Evolutionary conservation across 2,113 vertebrate species (phyloP).

Genomic region (Silurus glanis): DNA sequence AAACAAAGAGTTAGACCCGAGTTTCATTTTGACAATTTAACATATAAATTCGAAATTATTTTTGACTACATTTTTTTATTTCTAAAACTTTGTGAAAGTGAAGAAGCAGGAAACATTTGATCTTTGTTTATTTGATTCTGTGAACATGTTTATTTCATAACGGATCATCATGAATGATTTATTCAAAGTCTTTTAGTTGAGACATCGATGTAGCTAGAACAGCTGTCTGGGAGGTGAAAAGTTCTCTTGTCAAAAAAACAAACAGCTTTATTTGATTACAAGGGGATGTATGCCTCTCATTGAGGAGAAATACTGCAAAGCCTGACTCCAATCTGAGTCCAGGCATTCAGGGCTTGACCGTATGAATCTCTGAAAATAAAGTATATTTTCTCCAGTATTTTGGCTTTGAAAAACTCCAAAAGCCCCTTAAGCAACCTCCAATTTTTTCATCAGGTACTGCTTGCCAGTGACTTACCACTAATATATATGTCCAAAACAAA

Average conservation of each 20-base stretch:
- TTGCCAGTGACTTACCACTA: conserved; percentile 70
- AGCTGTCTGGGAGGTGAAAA: conserved; percentile 62
- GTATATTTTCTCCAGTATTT: conserved; percentile 64
- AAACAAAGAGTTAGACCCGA: conserved; percentile 24
- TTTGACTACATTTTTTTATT: neutral
- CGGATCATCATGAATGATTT: conserved; percentile 53
- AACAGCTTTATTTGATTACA: conserved; percentile 72
- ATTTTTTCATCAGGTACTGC: conserved; percentile 56
- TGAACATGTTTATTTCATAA: neutral
- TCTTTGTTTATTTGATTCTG: conserved; percentile 9
- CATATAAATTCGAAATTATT: neutral
- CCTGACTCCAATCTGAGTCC: conserved; percentile 55
- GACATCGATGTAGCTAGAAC: conserved; percentile 56
- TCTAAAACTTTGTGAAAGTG: neutral
- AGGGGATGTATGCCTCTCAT: conserved; percentile 63
- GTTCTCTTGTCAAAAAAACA: conserved; percentile 58
- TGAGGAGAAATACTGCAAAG: conserved; percentile 48
- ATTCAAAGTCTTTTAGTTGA: conserved; percentile 57
- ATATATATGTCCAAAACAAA: conserved; percentile 70
- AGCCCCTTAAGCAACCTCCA: conserved; percentile 65
- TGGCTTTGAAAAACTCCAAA: conserved; percentile 58
- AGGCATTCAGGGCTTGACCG: conserved; percentile 59
- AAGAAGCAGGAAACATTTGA: neutral
- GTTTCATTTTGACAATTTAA: neutral
- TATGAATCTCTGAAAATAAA: conserved; percentile 68